These are phyloP conservation scores for Dichetophora obliterata DNA, from an alignment of 2,888 invertebrate genomes.

Conservation along the genomic window DNA sequence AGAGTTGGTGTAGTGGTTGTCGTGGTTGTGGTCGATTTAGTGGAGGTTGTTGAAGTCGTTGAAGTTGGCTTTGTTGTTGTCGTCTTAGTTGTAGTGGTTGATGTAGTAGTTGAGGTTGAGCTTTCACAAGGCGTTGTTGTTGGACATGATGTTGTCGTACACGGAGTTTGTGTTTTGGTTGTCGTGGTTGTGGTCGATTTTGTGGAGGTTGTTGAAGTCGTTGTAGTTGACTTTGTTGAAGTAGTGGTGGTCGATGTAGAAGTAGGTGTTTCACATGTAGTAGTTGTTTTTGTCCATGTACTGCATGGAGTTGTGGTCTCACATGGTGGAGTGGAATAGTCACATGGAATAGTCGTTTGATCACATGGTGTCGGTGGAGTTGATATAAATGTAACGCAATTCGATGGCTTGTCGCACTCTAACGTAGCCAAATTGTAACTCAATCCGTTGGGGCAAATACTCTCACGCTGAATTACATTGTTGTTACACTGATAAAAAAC, in stretches of 20 bases:
- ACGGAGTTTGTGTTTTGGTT: not conserved
- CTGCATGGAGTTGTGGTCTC: slow-evolving; percentile 7
- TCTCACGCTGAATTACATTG: slow-evolving; percentile 27
- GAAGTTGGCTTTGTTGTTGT: not conserved
- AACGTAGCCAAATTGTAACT: slow-evolving; percentile 46
- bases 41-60: not conserved
- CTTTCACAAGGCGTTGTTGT: not conserved
- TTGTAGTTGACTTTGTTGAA: no score
- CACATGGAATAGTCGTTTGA: slow-evolving; percentile 22
- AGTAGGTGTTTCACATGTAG: slow-evolving; percentile 2
- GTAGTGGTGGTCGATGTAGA: no score
- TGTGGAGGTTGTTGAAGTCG: slow-evolving; percentile 34
- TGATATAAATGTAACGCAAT: not conserved
- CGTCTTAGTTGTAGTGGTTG: not conserved
- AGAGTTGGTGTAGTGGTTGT: not conserved
- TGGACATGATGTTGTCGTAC: not conserved
- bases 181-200: slow-evolving; percentile 25
- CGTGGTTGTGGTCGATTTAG: not conserved
- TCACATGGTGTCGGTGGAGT: slow-evolving; percentile 24
- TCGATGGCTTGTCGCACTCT: slow-evolving; percentile 38
- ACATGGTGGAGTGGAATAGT: slow-evolving; percentile 24
- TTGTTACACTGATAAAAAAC: slow-evolving; percentile 47
- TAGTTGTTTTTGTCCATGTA: slow-evolving; percentile 13
- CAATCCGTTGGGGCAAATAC: slow-evolving; percentile 38
- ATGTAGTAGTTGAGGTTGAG: not conserved